Evolutionary conservation across 2,888 invertebrate species (phyloP).

Genomic region (Perdita meconis): DNA sequence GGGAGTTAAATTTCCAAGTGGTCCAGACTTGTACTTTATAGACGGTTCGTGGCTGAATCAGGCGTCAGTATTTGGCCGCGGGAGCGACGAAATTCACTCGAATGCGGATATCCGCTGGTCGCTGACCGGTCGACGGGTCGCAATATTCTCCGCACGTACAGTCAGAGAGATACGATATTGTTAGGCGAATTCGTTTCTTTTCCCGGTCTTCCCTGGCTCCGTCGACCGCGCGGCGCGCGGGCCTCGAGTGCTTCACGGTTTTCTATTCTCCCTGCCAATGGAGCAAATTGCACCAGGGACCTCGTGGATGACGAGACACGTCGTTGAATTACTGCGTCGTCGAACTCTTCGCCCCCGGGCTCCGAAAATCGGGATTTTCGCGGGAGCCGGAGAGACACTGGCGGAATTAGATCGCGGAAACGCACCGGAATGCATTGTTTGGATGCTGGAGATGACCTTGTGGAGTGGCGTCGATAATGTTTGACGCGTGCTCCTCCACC

Average conservation of each 20-base stretch:
- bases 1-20: conserved; percentile 41
- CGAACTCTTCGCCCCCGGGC: conserved; percentile 2
- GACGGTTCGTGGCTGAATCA: conserved; percentile 46
- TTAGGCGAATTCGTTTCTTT: conserved; percentile 63
- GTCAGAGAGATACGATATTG: conserved; percentile 70
- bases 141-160: conserved; percentile 71
- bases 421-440: not conserved
- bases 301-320: conserved; percentile 24
- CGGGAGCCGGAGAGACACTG: not conserved
- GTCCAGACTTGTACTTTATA: conserved; percentile 42
- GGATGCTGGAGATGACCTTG: not conserved
- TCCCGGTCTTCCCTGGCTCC: not conserved
- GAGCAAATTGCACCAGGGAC: conserved; percentile 52
- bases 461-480: not conserved
- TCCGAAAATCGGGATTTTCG: conserved; percentile 24
- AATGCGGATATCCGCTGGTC: conserved; percentile 46
- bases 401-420: not conserved
- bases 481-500: conserved; percentile 11
- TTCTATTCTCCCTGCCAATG: conserved; percentile 41
- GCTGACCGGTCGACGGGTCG: conserved; percentile 51
- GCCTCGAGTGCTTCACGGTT: conserved; percentile 24
- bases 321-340: conserved; percentile 43
- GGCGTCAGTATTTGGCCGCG: conserved; percentile 28
- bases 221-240: not conserved
- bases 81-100: conserved; percentile 41